Base-by-base conservation (phyloP, 2,888 invertebrate genomes). In the Euzetes globulus region DNA sequence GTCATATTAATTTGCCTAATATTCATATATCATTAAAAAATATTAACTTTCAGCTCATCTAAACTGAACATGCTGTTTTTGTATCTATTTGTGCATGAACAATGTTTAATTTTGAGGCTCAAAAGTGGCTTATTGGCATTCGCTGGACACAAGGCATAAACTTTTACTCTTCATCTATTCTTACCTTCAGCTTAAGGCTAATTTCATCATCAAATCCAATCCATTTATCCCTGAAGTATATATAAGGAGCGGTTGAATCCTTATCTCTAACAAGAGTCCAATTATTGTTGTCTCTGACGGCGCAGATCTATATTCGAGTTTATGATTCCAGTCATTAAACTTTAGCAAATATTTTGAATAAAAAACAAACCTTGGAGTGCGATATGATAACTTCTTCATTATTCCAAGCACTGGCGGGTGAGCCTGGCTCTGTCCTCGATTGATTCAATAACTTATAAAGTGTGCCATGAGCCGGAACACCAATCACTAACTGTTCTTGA, bases 151-250 rank as follows among this genome's bases (percentile, higher is more conserved):
- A n/a, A n/a, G n/a, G n/a, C n/a, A n/a, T n/a, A n/a, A n/a, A n/a
- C n/a, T n/a, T n/a, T n/a, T n/a, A n/a, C 50, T n/a, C 3, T 50
- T 50, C 4, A 50, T 50, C 0, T 55, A 33, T 65, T 19, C 15
- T 47, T 72, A 75, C 71, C 55, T 75, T 76, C 47, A 74, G 45
- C 29, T 75, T 77, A 41, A 76, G 29, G 52, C 77, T 77, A 17
- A 76, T 76, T 71, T 77, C 77, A 70, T 77, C 77, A 50, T 77
- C 77, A 52, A 75, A 77, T 47, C 76, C 77, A 58, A 77, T 73
- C 77, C 76, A 77, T 29, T 76, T 70, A 41, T 75, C 73, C 22
- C 71, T 71, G 25, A 71, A 19, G 41, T 75, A 63, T 19, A 73
- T 71, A 47, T 75, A 76, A 33, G 77, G 77, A 11, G 76, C 72